These are phyloP conservation scores for Acrocyrtus sp. DNA, from an alignment of 2,888 invertebrate species.

Conservation along the genomic window DNA sequence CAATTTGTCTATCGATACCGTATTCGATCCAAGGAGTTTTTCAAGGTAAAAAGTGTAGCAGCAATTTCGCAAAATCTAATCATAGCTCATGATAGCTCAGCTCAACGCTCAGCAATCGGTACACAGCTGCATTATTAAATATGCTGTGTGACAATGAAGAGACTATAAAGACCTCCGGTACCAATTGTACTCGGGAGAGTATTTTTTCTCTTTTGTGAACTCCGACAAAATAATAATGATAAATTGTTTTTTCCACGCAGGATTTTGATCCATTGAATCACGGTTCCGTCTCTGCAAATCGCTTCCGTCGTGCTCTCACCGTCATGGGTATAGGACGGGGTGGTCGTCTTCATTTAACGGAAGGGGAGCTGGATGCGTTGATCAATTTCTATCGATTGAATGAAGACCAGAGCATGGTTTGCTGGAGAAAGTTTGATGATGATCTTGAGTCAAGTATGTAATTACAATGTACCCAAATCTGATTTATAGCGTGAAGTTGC, in stretches of 20 bases:
- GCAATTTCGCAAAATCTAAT: no score
- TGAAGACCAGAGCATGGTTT: constrained; percentile 75
- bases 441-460: constrained; percentile 82
- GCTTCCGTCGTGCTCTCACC: constrained; percentile 78
- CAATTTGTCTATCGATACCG: constrained; percentile 74
- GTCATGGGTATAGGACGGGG: constrained; percentile 73
- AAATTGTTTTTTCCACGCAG: no score
- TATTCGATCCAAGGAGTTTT: constrained; percentile 76
- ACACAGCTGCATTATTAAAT: no score
- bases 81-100: no score
- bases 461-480: no score
- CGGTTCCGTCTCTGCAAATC: constrained; percentile 76
- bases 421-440: constrained; percentile 81
- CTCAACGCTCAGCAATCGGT: no score
- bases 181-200: no score
- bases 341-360: constrained; percentile 71
- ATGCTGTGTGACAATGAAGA: no score
- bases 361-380: constrained; percentile 74
- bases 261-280: constrained; percentile 76
- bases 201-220: no score
- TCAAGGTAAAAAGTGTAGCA: constrained; percentile 72
- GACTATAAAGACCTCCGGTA: no score
- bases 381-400: constrained; percentile 77
- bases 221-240: no score
- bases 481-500: no score